These are phyloP conservation scores for Macquaria ambigua DNA, from an alignment of 2,113 vertebrate genomes.

Conservation along the genomic window DNA sequence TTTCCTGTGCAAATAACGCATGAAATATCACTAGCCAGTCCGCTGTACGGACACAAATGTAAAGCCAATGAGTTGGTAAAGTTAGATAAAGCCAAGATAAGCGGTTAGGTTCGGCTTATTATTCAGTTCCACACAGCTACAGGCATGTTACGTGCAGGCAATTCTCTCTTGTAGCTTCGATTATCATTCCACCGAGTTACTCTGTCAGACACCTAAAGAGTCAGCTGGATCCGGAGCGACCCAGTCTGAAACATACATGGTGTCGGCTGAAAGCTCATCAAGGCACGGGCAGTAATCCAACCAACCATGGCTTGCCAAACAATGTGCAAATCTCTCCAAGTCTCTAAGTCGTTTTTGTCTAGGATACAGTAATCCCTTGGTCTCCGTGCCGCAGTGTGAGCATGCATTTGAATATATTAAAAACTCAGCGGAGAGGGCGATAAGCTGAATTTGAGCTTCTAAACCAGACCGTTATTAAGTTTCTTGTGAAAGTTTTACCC, in stretches of 20 bases:
- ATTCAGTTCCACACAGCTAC: not conserved
- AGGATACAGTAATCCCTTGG: conserved; percentile 69
- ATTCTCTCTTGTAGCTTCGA: not conserved
- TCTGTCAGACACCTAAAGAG: conserved; percentile 22
- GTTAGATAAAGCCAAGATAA: not conserved
- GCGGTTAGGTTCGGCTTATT: not conserved
- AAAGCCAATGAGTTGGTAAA: not conserved
- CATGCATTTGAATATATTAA: conserved; percentile 74
- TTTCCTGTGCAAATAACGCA: not conserved
- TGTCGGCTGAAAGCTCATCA: conserved; percentile 57
- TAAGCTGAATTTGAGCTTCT: conserved; percentile 61
- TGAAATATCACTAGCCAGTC: not conserved
- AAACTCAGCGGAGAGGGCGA: conserved; percentile 46
- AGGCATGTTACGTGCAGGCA: conserved; percentile 14
- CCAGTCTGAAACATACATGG: conserved; percentile 42
- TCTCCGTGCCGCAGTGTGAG: conserved; percentile 67
- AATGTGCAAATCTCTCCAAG: conserved; percentile 63
- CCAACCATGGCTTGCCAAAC: conserved; percentile 50
- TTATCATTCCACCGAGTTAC: conserved; percentile 7
- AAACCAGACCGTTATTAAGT: conserved; percentile 57
- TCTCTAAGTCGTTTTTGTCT: conserved; percentile 67
- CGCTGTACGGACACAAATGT: not conserved
- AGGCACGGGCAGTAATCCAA: conserved; percentile 61
- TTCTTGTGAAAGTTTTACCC: conserved; percentile 57
- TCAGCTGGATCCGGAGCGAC: conserved; percentile 5